Percentiles rank a stretch among this genome's conserved stretches.
These are phyloP conservation scores for Formica selysi DNA, from an alignment of 1,140 invertebrate genomes.

Conservation along the genomic window DNA sequence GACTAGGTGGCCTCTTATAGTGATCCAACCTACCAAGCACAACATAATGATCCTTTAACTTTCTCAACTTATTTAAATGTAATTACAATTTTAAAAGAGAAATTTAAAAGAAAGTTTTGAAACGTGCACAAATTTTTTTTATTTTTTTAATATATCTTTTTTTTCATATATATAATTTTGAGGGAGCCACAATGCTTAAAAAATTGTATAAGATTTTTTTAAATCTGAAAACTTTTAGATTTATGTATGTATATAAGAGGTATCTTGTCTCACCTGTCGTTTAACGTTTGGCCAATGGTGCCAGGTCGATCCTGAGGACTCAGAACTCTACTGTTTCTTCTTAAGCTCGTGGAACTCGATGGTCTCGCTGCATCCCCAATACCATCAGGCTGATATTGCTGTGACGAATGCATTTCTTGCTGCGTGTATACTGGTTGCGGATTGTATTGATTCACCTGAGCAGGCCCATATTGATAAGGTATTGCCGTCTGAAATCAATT, in stretches of 20 bases:
- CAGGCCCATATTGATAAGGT: constrained; percentile 80
- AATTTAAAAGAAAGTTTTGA: neutral
- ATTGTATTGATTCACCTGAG: constrained; percentile 81
- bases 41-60: neutral
- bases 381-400: constrained; percentile 80
- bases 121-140: neutral
- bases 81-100: neutral
- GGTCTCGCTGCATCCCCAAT: constrained; percentile 76
- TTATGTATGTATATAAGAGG: too few species aligned
- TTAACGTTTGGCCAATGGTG: constrained; percentile 83
- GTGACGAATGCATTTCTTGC: constrained; percentile 70
- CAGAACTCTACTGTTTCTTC: constrained; percentile 83
- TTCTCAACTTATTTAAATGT: neutral
- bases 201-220: neutral
- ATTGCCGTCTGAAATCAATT: constrained; percentile 75
- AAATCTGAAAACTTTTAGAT: neutral
- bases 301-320: constrained; percentile 83
- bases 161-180: neutral
- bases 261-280: constrained; percentile 79
- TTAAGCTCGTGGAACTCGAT: constrained; percentile 80
- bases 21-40: constrained; percentile 92
- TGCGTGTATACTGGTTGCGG: constrained; percentile 74
- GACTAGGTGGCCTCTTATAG: constrained; percentile 95
- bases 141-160: neutral
- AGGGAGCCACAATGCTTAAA: neutral